These are phyloP conservation scores for Tridacna gigas DNA, from an alignment of 2,888 invertebrate species.

Conservation along the genomic window DNA sequence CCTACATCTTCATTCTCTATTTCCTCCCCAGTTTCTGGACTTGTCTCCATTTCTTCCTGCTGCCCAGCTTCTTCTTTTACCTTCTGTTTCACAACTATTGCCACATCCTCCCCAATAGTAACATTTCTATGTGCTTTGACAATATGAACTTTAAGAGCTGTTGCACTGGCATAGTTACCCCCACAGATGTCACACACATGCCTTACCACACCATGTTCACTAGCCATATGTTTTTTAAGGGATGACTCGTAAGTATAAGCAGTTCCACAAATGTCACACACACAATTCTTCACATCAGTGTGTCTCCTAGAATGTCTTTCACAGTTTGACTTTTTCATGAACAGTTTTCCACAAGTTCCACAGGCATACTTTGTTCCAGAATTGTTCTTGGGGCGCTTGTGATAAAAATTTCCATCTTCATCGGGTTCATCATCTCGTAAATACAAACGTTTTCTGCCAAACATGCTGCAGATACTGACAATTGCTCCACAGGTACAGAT, in stretches of 20 bases:
- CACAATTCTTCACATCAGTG: conserved; percentile 48
- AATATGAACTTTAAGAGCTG: conserved; percentile 56
- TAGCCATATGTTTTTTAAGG: conserved; percentile 55
- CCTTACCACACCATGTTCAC: conserved; percentile 54
- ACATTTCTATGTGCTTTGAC: conserved; percentile 53
- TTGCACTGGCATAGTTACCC: conserved; percentile 51
- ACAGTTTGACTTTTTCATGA: conserved; percentile 61
- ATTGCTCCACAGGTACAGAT: conserved; percentile 62
- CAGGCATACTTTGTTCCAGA: conserved; percentile 63
- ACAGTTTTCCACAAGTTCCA: conserved; percentile 64
- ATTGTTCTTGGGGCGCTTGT: conserved; percentile 38
- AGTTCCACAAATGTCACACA: conserved; percentile 52
- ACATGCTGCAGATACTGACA: conserved; percentile 58
- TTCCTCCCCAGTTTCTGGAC: conserved; percentile 6
- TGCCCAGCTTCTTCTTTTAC: conserved; percentile 32
- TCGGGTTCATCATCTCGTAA: conserved; percentile 51
- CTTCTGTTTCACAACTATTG: conserved; percentile 39
- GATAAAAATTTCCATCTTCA: conserved; percentile 41
- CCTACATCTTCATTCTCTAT: neutral
- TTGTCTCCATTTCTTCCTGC: neutral
- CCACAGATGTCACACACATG: conserved; percentile 58
- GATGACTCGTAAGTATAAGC: conserved; percentile 57
- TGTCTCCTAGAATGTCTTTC: conserved; percentile 61
- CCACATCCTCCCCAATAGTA: conserved; percentile 46
- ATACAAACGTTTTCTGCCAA: conserved; percentile 49